A percentile compares a stretch with the other conserved stretches of the same genome.
These are phyloP conservation scores for Meles meles DNA, from an alignment of 2,113 vertebrate species.

Conservation along the genomic window DNA sequence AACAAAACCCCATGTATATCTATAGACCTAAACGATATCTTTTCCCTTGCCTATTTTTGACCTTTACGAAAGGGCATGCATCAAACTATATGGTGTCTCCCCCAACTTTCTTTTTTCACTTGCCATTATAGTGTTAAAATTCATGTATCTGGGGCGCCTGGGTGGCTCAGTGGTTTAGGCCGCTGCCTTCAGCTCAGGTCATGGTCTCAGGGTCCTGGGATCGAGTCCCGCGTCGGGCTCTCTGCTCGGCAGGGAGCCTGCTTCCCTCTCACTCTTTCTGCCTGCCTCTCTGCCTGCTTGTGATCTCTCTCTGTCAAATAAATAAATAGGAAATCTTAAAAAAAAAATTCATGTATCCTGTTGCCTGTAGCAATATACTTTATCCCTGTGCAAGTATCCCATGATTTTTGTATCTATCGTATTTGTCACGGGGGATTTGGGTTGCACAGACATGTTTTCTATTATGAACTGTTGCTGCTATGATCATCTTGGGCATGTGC, in stretches of 20 bases:
- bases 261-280: too few species aligned
- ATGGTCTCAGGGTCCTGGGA: too few species aligned
- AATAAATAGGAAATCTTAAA: too few species aligned
- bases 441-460: background rate
- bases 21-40: background rate
- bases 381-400: background rate
- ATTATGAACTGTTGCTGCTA: background rate
- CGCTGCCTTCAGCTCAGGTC: too few species aligned
- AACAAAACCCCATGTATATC: background rate
- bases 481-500: background rate
- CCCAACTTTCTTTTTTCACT: background rate
- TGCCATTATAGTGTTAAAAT: background rate
- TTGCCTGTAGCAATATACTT: background rate
- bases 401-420: background rate
- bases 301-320: too few species aligned
- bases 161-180: too few species aligned
- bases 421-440: background rate
- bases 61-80: background rate
- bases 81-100: background rate
- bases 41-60: constrained; percentile 25
- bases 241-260: too few species aligned
- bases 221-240: too few species aligned
- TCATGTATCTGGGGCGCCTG: too few species aligned
- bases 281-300: too few species aligned
- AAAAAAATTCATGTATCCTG: background rate